phyloP scores from a whole-genome alignment of 1,140 invertebrate species.

The Formica selysi region DNA sequence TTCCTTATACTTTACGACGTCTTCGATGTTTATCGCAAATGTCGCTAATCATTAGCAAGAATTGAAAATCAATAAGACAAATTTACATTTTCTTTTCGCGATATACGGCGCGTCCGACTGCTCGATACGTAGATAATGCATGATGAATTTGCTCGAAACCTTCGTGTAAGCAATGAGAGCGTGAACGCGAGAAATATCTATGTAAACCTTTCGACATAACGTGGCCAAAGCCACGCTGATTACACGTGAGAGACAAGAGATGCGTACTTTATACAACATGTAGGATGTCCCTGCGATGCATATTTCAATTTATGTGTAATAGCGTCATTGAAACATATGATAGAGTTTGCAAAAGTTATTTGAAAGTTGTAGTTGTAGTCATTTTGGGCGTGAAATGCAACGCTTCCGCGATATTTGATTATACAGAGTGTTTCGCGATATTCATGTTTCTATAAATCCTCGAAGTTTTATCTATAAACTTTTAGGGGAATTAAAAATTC shows the following conservation, averaged over 20 bases:
- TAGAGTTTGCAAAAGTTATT: background rate
- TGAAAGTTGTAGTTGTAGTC: too few relatives aligned
- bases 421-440: background rate
- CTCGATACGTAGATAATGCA: slow-evolving; percentile 70
- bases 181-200: slow-evolving; percentile 81
- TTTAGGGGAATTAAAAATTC: background rate
- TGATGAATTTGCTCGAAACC: slow-evolving; percentile 79
- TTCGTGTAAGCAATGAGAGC: slow-evolving; percentile 84
- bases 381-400: too few relatives aligned
- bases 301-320: slow-evolving; percentile 4
- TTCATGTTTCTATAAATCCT: background rate
- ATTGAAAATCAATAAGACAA: slow-evolving; percentile 28
- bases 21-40: background rate
- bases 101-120: background rate
- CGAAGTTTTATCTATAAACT: background rate
- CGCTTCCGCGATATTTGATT: background rate
- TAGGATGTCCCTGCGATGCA: background rate
- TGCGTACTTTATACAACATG: background rate
- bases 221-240: slow-evolving; percentile 38
- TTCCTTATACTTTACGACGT: background rate
- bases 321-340: background rate
- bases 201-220: slow-evolving; percentile 71
- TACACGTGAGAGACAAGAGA: slow-evolving; percentile 4
- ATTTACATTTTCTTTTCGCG: background rate
- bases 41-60: background rate